Base-by-base conservation (phyloP, 92 coral and sea anemone genomes). In the Plumapathes pennacea region DNA sequence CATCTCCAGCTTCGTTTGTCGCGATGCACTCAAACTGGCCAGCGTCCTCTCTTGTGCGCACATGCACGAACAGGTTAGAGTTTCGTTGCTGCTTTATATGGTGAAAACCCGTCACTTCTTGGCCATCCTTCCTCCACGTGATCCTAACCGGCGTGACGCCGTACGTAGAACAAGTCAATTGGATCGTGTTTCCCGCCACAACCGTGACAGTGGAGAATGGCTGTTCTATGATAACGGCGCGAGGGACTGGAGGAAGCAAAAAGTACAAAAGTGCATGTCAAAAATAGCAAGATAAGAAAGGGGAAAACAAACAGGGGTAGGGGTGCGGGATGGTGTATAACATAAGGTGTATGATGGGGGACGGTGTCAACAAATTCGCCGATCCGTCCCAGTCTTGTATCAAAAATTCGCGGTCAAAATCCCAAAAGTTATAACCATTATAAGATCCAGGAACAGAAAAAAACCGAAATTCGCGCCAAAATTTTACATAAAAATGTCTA, bases 21-120 rank as follows among this genome's bases (percentile, higher is more conserved):
- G 80, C 90, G 43, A 83, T 60, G 47, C 96, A 87, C 18, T 85
- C 83, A 61, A 82, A 87, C 50, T 74, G 73, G 4, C 96, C 90
- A 14, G 86, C 72, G 7, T 75, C 79, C 27, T 53, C 74, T 49
- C 86, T 61, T 49, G 69, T 54, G 9, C 19, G 70, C 4, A 71
- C 58, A 54, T 72, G 76, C 34, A 87, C 60, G 11, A 82, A 58
- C 32, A 87, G 57, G 8, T 82, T 50, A 23, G 76, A 43, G 36
- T 87, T 80, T 27, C 62, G 37, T 33, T 45, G 78, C 10, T 30
- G 76, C 23, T 54, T 56, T 55, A 66, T 37, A 54, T 69, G 69
- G 25, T 45, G 32, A 33, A 69, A 32, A 27, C 48, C 59, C 18
- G 32, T 43, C 54, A 82, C 54, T 34, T 42, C 33, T 48, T 46